Conservation (phyloP, 2,888 invertebrate genomes). For the Diarsia mendica region DNA sequence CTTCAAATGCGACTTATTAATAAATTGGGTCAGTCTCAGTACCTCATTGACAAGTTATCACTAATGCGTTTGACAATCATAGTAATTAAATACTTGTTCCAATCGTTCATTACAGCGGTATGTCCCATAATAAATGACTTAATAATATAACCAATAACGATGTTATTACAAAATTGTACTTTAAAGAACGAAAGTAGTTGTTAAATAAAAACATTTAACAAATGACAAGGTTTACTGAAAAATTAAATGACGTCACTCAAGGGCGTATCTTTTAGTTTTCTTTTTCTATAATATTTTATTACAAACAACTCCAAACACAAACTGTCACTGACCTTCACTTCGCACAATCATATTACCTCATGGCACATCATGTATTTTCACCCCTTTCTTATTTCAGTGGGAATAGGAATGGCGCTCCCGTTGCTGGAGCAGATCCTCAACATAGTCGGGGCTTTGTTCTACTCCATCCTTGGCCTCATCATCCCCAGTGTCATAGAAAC, state of each 20-base stretch:
- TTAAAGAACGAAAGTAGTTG: constrained; percentile 9
- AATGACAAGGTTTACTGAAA: too few relatives aligned
- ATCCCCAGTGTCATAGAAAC: constrained; percentile 94
- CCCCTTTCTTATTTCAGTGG: constrained; percentile 76
- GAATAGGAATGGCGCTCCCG: constrained; percentile 86
- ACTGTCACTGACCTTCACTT: background rate
- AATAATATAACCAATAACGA: constrained; percentile 2
- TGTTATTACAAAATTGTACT: background rate
- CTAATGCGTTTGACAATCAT: constrained; percentile 24
- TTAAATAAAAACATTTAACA: constrained; percentile 4
- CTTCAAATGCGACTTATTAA: constrained; percentile 1
- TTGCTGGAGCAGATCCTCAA: constrained; percentile 87
- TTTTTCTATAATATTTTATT: background rate
- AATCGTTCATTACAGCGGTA: background rate
- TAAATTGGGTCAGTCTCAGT: background rate
- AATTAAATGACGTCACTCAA: too few relatives aligned
- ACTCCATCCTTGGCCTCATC: constrained; percentile 93
- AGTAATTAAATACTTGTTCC: background rate
- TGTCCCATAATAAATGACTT: background rate
- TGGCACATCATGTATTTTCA: background rate
- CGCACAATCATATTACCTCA: background rate
- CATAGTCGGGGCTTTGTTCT: constrained; percentile 90
- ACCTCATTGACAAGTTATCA: background rate
- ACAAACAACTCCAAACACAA: background rate
- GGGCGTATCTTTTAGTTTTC: background rate